Percentiles rank a stretch among this genome's conserved stretches.
These are phyloP conservation scores for Boulengeromyrus knoepffleri DNA, from an alignment of 2,113 vertebrate genomes.

Conservation along the genomic window DNA sequence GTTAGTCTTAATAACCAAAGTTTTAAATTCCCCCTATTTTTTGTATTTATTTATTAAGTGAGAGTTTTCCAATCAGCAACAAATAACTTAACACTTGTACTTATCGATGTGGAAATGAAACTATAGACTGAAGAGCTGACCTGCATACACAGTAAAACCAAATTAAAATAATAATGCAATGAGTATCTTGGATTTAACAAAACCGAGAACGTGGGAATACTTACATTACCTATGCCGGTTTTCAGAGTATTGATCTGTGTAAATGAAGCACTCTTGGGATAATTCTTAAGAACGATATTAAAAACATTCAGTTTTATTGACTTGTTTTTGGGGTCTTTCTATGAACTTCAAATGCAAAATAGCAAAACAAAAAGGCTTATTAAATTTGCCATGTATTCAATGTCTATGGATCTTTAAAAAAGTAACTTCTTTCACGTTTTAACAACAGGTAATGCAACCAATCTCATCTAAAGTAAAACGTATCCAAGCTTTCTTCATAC, in stretches of 20 bases:
- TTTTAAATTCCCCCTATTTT: background rate
- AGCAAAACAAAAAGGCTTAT: background rate
- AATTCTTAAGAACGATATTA: background rate
- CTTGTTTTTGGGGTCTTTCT: background rate
- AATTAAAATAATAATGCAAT: background rate
- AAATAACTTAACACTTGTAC: background rate
- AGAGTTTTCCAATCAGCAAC: background rate
- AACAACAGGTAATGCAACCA: background rate
- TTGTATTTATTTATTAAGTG: background rate
- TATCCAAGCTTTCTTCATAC: background rate
- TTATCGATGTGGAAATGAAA: background rate
- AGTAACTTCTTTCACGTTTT: background rate
- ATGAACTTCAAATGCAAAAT: background rate
- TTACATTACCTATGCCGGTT: background rate
- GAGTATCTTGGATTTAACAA: background rate
- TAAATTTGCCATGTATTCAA: background rate
- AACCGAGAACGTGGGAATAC: background rate
- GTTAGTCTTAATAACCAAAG: background rate
- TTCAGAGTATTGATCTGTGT: background rate
- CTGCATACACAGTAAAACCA: background rate
- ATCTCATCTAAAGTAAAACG: background rate
- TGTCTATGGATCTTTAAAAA: background rate
- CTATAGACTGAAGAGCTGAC: background rate
- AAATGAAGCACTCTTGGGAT: background rate
- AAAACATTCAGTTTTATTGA: background rate